Base-by-base conservation (phyloP, 2,888 invertebrate genomes). In the Drosophila yooni region DNA sequence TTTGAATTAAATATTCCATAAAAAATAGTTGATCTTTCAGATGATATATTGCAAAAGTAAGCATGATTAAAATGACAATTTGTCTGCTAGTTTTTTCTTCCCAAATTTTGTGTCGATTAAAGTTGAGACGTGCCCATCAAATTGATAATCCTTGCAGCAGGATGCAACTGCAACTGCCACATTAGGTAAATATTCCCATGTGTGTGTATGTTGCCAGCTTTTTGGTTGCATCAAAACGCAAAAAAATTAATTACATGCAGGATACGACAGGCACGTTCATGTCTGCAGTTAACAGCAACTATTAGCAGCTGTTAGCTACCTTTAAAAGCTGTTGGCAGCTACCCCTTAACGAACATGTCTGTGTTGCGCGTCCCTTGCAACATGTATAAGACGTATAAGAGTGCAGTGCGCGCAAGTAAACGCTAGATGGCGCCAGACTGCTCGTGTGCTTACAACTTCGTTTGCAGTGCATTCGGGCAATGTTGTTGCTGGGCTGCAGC, bases 381-480 rank as follows among this genome's bases (percentile, higher is more conserved):
- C 81, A 36, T 61, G 18, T 15, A 59, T 15, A 1, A 70, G 79
- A 25, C 60, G 80, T 82, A 82, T 82, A 82, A 82, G 81, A 80
- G 21, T 33, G 65, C 21, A 69, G 77, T 79, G 11, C 72, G 2
- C 0, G 0, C 11, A 1, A 3, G 3, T 13, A 10, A 2, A 11
- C 83, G 46, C 27, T 57, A 82, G 83, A 62, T 76, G 83, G 74
- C 33, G 81, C 66, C 61, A 79, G 4, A 0, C 2, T 15, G 13
- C 4, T 61, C 65, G 63, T 54, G 27, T 15, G 18, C 5, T 11
- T 5, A 3, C 15, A 46, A 27, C 63, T 74, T 74, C 70, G 81
- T 57, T 53, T 43, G 27, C 13, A 25, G 21, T 46, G 29, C 43
- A 33, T 25, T 82, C 69, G 79, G 79, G 63, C 59, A 51, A 33